Percentiles rank a stretch among this genome's conserved stretches.
phyloP scores from a whole-genome alignment of 2,113 vertebrate species.

The Gymnobelideus leadbeateri region DNA sequence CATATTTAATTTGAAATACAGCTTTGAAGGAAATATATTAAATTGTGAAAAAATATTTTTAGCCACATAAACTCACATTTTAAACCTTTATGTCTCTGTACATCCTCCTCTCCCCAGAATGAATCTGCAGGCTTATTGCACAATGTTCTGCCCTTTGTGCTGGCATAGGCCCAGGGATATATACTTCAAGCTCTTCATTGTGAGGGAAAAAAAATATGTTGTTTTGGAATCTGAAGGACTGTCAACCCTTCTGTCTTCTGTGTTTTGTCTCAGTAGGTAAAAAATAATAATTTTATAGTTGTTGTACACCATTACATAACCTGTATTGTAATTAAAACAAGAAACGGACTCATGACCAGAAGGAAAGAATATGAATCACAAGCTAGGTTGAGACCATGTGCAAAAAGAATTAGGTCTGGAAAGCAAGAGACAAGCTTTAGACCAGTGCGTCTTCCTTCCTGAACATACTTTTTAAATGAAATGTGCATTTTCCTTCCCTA shows the following conservation, averaged over 20 bases:
- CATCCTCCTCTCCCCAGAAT: not conserved
- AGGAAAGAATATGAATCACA: conserved; percentile 9
- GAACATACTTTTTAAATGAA: conserved; percentile 53
- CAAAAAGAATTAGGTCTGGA: not conserved
- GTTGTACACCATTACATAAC: conserved; percentile 57
- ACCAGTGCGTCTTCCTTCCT: conserved; percentile 21
- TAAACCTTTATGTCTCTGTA: not conserved
- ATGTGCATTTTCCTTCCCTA: not conserved
- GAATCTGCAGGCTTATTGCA: not conserved
- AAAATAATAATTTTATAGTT: conserved; percentile 55
- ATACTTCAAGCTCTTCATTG: conserved; percentile 43
- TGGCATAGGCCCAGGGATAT: conserved; percentile 54
- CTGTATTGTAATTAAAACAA: conserved; percentile 71
- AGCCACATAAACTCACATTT: not conserved
- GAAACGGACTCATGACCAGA: conserved; percentile 60
- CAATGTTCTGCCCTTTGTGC: conserved; percentile 14
- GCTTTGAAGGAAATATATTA: not conserved
- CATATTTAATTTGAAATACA: conserved; percentile 7
- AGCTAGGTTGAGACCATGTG: conserved; percentile 12
- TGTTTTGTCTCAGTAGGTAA: conserved; percentile 74
- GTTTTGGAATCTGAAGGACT: conserved; percentile 63
- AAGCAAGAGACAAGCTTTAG: conserved; percentile 28
- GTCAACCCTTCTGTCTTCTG: conserved; percentile 66
- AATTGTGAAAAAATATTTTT: conserved; percentile 13
- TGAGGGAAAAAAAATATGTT: not conserved